Evolutionary conservation across 2,888 invertebrate species (phyloP), one percentile per base, ranked within the genome.

Genomic region (Parnassius apollo): DNA sequence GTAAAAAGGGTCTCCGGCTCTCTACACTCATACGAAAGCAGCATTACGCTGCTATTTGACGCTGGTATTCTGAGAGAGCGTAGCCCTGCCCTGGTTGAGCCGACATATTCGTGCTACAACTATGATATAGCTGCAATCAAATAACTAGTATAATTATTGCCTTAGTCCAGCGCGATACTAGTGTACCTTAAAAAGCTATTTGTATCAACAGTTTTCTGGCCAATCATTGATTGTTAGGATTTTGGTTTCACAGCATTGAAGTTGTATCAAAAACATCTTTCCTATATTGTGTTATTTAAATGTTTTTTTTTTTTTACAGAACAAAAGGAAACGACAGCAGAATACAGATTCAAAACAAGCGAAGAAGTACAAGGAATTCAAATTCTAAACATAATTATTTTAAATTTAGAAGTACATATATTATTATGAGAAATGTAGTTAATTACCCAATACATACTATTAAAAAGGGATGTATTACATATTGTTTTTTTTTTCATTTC

Each of bases 321-420:
- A 96, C 77, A 98, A 98, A 90, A 93, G 98, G 69, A 98, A 98
- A 85, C 94, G 98, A 66, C 97, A 98, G 72, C 96, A 97, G 82
- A 96, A 96, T 70, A 96, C 97, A 77, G 97, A 98, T 72, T 95
- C 96, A 4, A 98, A 98, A 84, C 95, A 96, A 73, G 96, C 97
- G 12, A 99, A 99, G 92, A 98, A 99, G 91, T 98, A 98, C 93
- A 99, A 98, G 88, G 98, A 99, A 83, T 99, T 99, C 93, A 99
- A 99, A 86, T 99, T 99, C 93, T 99, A 88, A 76, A 65, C 59
- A 46, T 66, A 49, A 58, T 53, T 50, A 53, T 67, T 60, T 54
- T 58, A 54, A 18, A 3, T 59, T 59, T 63, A 64, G 54, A 44
- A 53, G 3, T 64, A 53, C 13, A 51, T 45, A 50, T 46, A 18